Evolutionary conservation across 2,113 vertebrate genomes (phyloP), one percentile per base, ranked within the genome.

Genomic region (Trinectes maculatus): DNA sequence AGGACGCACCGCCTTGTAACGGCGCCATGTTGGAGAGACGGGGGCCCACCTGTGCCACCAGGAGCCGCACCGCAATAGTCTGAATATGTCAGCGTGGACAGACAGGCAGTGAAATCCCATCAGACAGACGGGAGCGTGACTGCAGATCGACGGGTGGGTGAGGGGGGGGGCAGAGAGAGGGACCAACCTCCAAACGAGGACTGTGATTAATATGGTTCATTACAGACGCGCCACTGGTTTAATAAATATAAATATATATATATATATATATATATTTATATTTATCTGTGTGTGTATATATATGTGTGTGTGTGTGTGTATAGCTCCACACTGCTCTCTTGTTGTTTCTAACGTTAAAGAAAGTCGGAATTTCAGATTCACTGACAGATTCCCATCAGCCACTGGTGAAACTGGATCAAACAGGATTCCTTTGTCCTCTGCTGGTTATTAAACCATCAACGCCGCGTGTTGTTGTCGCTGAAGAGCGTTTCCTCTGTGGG

Each of bases 11-110:
- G 57, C 46, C 56, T 69, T 77, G 77, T 82, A 84, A 69, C 73
- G 12, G 71, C 74, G 83, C 88, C 87, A 80, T 53, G 74, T 26
- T 72, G 79, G 74, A 63, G 70, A 49, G 59, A 19, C 0, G 60
- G 51, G 34, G 69, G 62, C 72, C 80, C 84, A 90, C 87, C 85
- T 91, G 90, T 64, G 82, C 81, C 66, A 56, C 79, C 52, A 40
- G 42, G 33, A 79, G 72, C 22, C 21, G 43, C 47, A 26, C 12
- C 77, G 82, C 84, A 68, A 58, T 68, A 67, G 68, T 79, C 74
- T 84, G 74, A 53, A 82, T 67, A 69, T 49, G 78, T 84, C 77
- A 77, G 67, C 64, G n/a, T n/a, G n/a, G n/a, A 29, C 1, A 18
- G 58, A 46, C 33, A 33, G 82, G 60, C 77, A 51, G 73, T 13